A percentile compares a stretch with the other conserved stretches of the same genome.
Conservation (phyloP, 37 sponge, comb jelly and placozoan species). For the Tethya wilhelma region DNA sequence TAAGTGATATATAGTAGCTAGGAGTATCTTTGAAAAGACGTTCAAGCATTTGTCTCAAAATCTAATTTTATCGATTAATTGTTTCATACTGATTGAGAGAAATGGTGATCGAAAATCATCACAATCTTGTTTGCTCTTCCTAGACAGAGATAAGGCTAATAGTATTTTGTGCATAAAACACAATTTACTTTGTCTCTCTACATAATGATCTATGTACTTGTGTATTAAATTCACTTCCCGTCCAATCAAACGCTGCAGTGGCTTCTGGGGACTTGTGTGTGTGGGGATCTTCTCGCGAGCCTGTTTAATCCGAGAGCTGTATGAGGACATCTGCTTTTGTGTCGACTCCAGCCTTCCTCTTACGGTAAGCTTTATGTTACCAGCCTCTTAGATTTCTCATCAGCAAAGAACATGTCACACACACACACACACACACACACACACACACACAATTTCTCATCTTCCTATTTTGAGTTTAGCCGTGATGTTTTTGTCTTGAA, state of each 20-base stretch:
- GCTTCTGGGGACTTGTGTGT: slow-evolving; percentile 83
- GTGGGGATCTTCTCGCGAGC: slow-evolving; percentile 65
- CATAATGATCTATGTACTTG: too few relatives aligned
- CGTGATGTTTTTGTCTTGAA: neutral
- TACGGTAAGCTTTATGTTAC: slow-evolving; percentile 9
- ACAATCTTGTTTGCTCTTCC: neutral
- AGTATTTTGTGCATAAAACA: too few relatives aligned
- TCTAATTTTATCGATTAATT: too few relatives aligned
- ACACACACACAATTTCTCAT: neutral
- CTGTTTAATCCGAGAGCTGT: slow-evolving; percentile 66
- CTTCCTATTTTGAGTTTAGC: neutral
- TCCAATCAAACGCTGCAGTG: too few relatives aligned
- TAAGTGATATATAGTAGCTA: neutral
- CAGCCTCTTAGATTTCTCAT: neutral
- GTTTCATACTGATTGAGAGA: neutral
- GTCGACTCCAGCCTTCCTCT: slow-evolving; percentile 26
- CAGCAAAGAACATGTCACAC: neutral
- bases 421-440: neutral
- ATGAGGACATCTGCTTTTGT: slow-evolving; percentile 77
- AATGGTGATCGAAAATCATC: neutral
- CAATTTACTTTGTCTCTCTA: too few relatives aligned
- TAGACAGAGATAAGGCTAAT: neutral
- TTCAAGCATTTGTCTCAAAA: too few relatives aligned
- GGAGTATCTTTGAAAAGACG: too few relatives aligned
- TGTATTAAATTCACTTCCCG: too few relatives aligned